A percentile compares a stretch with the other conserved stretches of the same genome.
Evolutionary conservation across 2,113 vertebrate species (phyloP).

Genomic region (Aphyosemion australe): DNA sequence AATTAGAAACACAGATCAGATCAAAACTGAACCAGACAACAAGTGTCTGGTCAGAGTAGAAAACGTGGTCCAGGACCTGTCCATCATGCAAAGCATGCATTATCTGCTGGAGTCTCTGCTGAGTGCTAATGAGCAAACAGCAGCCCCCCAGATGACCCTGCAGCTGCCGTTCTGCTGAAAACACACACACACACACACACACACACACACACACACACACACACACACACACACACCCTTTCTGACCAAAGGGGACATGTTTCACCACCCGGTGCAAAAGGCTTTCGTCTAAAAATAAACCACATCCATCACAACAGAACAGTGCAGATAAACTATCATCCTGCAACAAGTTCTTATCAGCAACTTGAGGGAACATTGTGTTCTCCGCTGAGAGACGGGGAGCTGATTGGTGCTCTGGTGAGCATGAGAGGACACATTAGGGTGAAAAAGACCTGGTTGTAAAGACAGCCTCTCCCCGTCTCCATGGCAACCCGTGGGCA

Average conservation of each 20-base stretch:
- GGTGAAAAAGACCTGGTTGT: conserved; percentile 34
- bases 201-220: too few relatives aligned
- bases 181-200: conserved; percentile 20
- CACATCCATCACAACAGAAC: neutral
- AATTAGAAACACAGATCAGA: too few relatives aligned
- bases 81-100: conserved; percentile 27
- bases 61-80: conserved; percentile 23
- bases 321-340: neutral
- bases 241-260: neutral
- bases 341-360: conserved; percentile 8
- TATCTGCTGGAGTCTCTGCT: conserved; percentile 35
- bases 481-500: conserved; percentile 77
- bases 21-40: neutral
- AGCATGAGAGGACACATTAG: conserved; percentile 17
- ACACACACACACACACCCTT: too few relatives aligned
- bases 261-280: neutral
- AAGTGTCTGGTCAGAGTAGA: conserved; percentile 9
- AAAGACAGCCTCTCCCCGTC: conserved; percentile 57
- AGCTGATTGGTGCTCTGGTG: conserved; percentile 5
- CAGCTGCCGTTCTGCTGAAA: conserved; percentile 18
- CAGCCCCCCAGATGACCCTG: conserved; percentile 4
- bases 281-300: neutral
- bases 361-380: conserved; percentile 27
- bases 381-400: neutral
- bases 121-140: conserved; percentile 49